Base-by-base conservation (phyloP, 2,797 vertebrate genomes). In the Danio kyathit region DNA sequence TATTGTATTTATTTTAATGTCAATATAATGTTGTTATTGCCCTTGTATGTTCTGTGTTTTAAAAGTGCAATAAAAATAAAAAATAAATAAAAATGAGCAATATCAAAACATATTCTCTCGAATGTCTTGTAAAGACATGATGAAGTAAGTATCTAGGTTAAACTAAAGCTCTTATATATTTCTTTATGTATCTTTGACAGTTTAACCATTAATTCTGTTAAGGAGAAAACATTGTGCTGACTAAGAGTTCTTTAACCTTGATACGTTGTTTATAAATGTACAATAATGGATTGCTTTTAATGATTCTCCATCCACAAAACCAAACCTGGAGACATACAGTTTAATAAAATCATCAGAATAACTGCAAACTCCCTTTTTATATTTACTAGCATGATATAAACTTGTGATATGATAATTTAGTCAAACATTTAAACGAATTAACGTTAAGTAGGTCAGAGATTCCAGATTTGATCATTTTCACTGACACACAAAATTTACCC, bases 161-260 rank as follows among this genome's bases (percentile, higher is more conserved):
- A 29, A 16, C 4, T 69, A 8, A 38, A 69, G 21, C 69, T n/a
- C 21, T 69, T n/a, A n/a, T 51, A 14, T 29, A n/a, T n/a, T n/a
- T n/a, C n/a, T n/a, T n/a, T 51, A 38, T 16, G 69, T 38, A 40
- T 52, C 21, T 52, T 52, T 51, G 29, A 48, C 52, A 4, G 14
- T 69, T 61, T 61, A 59, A 6, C 38, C 61, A 46, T 40, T 69
- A 38, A 51, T 46, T 38, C 38, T 38, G 21, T 51, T 38, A n/a
- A n/a, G n/a, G n/a, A n/a, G n/a, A n/a, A n/a, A n/a, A 64, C n/a
- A 3, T 76, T 19, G 48, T 64, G 12, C 29, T 0, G 1, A 40
- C 21, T 7, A 70, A 40, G 70, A 38, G 21, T 66, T n/a, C 66
- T 74, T 59, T n/a, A 29, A 16, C 16, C 46, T 21, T 60, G 54